Percentiles rank a stretch among this genome's conserved stretches.
phyloP scores from a whole-genome alignment of 2,113 vertebrate species.

The Salvator merianae region DNA sequence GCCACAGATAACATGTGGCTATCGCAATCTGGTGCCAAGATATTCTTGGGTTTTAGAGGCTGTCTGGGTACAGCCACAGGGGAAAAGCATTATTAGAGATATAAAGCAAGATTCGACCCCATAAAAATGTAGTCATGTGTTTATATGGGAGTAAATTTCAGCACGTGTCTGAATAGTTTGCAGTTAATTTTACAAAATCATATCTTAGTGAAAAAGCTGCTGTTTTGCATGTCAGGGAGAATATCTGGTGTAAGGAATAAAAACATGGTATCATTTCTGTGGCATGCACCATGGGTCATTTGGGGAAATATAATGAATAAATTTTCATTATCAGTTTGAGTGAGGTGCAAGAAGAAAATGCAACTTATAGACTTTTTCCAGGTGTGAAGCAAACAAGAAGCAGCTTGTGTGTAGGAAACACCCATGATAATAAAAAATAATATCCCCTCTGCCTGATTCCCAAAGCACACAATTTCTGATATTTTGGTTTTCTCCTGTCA shows the following conservation, averaged over 20 bases:
- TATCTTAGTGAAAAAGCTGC: background rate
- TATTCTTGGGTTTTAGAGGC: too few relatives aligned
- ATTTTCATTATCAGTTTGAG: background rate
- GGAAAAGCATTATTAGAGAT: background rate
- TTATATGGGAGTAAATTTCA: background rate
- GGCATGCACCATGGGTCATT: background rate
- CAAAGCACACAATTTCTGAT: slow-evolving; percentile 14
- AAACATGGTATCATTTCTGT: background rate
- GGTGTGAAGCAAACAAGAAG: slow-evolving; percentile 6
- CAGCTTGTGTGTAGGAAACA: background rate
- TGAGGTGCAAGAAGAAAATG: background rate
- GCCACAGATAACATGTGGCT: too few relatives aligned
- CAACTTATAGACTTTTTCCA: background rate
- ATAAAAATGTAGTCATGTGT: background rate
- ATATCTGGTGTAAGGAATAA: background rate
- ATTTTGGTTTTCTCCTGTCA: slow-evolving; percentile 63
- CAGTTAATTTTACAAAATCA: background rate
- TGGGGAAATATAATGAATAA: background rate
- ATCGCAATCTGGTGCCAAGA: too few relatives aligned
- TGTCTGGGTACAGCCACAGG: too few relatives aligned
- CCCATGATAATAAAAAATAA: background rate
- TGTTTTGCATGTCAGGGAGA: background rate
- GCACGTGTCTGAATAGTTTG: background rate
- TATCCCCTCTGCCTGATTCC: slow-evolving; percentile 19
- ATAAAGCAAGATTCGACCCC: background rate